Conservation (phyloP, 2,888 invertebrate species). For the Dasysyrphus albostriatus region DNA sequence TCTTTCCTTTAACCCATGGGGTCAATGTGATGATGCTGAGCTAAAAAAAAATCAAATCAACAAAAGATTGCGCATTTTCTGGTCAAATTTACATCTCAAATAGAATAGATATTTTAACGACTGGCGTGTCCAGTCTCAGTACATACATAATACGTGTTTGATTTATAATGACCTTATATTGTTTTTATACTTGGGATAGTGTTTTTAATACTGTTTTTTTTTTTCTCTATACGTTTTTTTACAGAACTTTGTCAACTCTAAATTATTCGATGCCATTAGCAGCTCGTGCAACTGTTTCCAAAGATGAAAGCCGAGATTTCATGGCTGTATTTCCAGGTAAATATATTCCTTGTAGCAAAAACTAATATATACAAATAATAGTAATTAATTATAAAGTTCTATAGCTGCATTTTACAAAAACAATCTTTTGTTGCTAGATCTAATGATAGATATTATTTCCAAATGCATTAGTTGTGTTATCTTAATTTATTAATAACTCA, state of each 20-base stretch:
- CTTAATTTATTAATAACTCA: background rate
- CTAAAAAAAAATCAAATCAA: background rate
- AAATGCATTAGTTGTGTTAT: background rate
- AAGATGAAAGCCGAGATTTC: slow-evolving; percentile 94
- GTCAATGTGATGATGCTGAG: background rate
- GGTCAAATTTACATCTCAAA: slow-evolving; percentile 7
- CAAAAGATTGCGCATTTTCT: background rate
- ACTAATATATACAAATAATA: no score
- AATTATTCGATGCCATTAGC: slow-evolving; percentile 84
- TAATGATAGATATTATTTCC: background rate
- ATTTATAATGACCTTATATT: background rate
- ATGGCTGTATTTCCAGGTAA: slow-evolving; percentile 92
- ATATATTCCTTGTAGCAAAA: no score
- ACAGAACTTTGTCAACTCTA: slow-evolving; percentile 82
- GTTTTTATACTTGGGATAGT: background rate
- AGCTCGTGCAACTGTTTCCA: slow-evolving; percentile 87
- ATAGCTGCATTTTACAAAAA: background rate
- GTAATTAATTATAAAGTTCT: background rate
- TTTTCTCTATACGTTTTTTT: slow-evolving; percentile 58
- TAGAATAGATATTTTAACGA: background rate
- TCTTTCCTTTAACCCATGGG: background rate
- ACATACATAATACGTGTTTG: background rate
- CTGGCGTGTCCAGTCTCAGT: background rate
- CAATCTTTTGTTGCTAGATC: background rate
- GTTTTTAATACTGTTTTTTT: background rate